phyloP scores from a whole-genome alignment of 2,888 invertebrate species.

The Rhagophthalmus giganteus region DNA sequence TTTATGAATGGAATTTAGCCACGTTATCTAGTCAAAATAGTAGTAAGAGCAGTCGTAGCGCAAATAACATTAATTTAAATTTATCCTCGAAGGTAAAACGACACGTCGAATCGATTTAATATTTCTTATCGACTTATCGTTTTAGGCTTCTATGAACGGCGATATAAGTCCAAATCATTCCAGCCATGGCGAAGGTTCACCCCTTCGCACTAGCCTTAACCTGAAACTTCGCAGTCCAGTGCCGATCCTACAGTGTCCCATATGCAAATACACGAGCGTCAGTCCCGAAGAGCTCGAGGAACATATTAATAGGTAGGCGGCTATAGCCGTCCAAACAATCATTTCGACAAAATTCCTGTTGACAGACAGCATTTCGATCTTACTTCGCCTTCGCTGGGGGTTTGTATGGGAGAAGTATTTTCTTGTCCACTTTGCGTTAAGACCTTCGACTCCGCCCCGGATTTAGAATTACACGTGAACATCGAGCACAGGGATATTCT shows the following conservation, averaged over 20 bases:
- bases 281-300: slow-evolving; percentile 76
- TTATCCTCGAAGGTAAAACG: slow-evolving; percentile 52
- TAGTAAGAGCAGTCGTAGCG: slow-evolving; percentile 31
- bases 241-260: slow-evolving; percentile 66
- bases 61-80: slow-evolving; percentile 52
- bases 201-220: slow-evolving; percentile 70
- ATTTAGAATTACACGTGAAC: slow-evolving; percentile 83
- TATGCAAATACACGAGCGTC: slow-evolving; percentile 76
- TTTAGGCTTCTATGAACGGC: slow-evolving; percentile 52
- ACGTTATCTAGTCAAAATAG: slow-evolving; percentile 30
- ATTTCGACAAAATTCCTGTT: background rate
- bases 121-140: too few species aligned
- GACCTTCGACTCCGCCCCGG: slow-evolving; percentile 72
- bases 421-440: slow-evolving; percentile 80
- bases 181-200: slow-evolving; percentile 72
- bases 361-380: slow-evolving; percentile 76
- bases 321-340: background rate
- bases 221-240: slow-evolving; percentile 67
- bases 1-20: slow-evolving; percentile 26
- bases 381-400: slow-evolving; percentile 69
- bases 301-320: slow-evolving; percentile 68
- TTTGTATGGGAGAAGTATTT: slow-evolving; percentile 60
- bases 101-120: too few species aligned
- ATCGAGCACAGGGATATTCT: slow-evolving; percentile 81
- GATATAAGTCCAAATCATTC: slow-evolving; percentile 52